phyloP scores from a whole-genome alignment of 2,797 vertebrate species.

The Dermochelys coriacea region DNA sequence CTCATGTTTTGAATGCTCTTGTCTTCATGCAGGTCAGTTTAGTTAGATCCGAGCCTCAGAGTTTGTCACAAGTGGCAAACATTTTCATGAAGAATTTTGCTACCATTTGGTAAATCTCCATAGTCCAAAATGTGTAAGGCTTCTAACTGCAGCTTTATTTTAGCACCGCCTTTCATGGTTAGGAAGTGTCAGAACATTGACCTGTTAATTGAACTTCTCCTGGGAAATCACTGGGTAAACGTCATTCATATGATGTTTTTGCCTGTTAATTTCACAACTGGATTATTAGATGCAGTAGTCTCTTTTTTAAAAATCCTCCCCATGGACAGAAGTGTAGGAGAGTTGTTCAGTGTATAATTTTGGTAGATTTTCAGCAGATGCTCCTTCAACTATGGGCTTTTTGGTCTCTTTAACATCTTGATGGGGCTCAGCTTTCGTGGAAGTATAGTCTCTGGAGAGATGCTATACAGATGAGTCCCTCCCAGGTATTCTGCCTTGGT shows the following conservation, averaged over 20 bases:
- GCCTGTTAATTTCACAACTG: not conserved
- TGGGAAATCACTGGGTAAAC: not conserved
- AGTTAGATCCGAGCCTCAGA: not conserved
- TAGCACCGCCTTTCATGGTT: not conserved
- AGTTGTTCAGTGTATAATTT: conserved; percentile 42
- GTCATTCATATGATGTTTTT: not conserved
- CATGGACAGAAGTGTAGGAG: not conserved
- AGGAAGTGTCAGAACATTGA: not conserved
- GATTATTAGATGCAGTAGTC: conserved; percentile 1
- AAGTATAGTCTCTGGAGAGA: not conserved
- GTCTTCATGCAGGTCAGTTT: not conserved
- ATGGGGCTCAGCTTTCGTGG: not conserved
- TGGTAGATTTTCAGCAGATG: conserved; percentile 48
- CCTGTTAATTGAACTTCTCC: not conserved
- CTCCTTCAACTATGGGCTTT: conserved; percentile 4
- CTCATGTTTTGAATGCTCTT: not conserved
- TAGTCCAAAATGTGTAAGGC: not conserved
- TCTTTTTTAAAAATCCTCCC: conserved; percentile 9
- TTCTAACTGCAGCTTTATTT: conserved; percentile 1
- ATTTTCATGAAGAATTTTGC: not conserved
- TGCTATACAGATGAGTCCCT: not conserved
- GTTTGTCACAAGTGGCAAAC: not conserved
- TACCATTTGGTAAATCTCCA: not conserved
- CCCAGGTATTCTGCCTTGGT: fast-evolving
- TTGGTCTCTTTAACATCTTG: not conserved